Percentiles rank a stretch among this genome's conserved stretches.
These are phyloP conservation scores for Sarcophaga variegata DNA, from an alignment of 2,888 invertebrate species.

Conservation along the genomic window DNA sequence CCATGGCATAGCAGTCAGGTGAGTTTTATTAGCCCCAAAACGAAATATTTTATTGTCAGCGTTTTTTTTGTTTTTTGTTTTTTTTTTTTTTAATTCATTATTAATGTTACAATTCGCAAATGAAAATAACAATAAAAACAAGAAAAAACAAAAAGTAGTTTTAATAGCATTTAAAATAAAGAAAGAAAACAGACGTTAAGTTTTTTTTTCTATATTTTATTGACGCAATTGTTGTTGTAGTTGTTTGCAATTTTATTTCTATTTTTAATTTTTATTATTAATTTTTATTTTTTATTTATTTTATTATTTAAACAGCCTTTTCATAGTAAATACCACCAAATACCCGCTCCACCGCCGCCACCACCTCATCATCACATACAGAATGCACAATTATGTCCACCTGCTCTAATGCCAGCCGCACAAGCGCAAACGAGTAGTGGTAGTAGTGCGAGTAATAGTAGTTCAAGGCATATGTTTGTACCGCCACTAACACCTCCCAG, in stretches of 20 bases:
- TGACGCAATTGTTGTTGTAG: slow-evolving; percentile 9
- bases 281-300: slow-evolving; percentile 35
- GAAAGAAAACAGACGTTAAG: not conserved
- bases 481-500: slow-evolving; percentile 93
- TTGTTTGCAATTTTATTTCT: no score
- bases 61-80: slow-evolving; percentile 37
- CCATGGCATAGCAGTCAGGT: slow-evolving; percentile 81
- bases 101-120: not conserved
- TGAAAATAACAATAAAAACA: not conserved
- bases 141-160: slow-evolving; percentile 41
- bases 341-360: slow-evolving; percentile 75
- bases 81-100: slow-evolving; percentile 58
- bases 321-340: slow-evolving; percentile 81
- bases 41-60: slow-evolving; percentile 42
- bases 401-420: slow-evolving; percentile 69
- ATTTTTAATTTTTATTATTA: slow-evolving; percentile 29
- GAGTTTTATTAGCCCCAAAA: slow-evolving; percentile 69
- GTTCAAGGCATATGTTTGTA: slow-evolving; percentile 86
- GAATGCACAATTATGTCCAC: slow-evolving; percentile 77
- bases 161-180: not conserved
- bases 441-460: slow-evolving; percentile 29
- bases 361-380: slow-evolving; percentile 75
- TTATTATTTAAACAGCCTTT: slow-evolving; percentile 74
- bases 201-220: slow-evolving; percentile 53
- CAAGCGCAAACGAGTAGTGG: slow-evolving; percentile 63